phyloP scores from a whole-genome alignment of 2,113 vertebrate genomes.

The Dromaius novaehollandiae region DNA sequence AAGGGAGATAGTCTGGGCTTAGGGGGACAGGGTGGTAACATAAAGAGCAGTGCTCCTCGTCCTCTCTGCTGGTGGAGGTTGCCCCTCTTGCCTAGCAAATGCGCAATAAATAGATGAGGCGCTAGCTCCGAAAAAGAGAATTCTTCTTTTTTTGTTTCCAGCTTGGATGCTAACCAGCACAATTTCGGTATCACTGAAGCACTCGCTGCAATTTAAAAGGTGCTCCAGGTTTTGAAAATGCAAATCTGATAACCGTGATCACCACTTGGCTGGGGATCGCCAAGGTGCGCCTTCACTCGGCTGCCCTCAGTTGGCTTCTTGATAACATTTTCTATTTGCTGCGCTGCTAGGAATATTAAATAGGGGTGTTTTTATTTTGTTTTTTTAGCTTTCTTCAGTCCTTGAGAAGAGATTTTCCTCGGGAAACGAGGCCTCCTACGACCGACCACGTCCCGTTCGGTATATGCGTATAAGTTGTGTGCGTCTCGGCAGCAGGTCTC shows the following conservation, averaged over 20 bases:
- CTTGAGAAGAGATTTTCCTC: constrained; percentile 28
- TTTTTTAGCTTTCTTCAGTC: constrained; percentile 4
- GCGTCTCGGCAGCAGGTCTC: not conserved
- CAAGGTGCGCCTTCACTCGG: not conserved
- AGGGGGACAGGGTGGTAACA: too few relatives aligned
- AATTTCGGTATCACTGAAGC: not conserved
- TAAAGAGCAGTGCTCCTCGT: too few relatives aligned
- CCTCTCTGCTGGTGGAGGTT: too few relatives aligned
- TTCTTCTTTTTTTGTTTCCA: not conserved
- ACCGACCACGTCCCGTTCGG: not conserved
- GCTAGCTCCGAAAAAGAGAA: not conserved
- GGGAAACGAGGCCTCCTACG: not conserved
- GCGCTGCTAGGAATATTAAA: constrained; percentile 4
- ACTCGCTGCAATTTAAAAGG: not conserved
- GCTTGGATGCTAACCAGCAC: not conserved
- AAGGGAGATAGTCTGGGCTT: too few relatives aligned
- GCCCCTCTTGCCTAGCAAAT: not conserved
- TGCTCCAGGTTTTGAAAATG: not conserved
- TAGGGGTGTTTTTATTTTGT: not conserved
- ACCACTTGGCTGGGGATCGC: not conserved
- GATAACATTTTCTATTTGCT: not conserved
- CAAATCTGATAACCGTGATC: not conserved
- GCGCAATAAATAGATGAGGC: not conserved
- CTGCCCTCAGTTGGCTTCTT: not conserved
- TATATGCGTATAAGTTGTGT: not conserved